Percentiles rank a stretch among this genome's conserved stretches.
phyloP scores from a whole-genome alignment of 2,888 invertebrate genomes.

The Tigriopus californicus region DNA sequence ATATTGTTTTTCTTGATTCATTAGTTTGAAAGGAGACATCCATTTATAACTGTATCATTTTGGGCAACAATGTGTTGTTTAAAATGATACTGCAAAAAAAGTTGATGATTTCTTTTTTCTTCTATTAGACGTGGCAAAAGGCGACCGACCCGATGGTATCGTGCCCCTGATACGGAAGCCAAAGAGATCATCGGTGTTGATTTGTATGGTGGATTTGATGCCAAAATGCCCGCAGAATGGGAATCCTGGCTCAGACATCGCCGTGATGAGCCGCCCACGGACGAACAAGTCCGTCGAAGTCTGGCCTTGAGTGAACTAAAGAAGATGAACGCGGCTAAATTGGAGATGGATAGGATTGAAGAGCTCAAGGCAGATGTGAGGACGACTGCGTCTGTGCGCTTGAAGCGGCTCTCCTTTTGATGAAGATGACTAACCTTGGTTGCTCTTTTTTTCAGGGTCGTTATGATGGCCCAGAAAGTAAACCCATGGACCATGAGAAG shows the following conservation, averaged over 20 bases:
- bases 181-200: background rate
- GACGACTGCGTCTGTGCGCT: no score
- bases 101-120: background rate
- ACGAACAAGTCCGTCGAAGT: constrained; percentile 6
- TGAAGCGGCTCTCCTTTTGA: no score
- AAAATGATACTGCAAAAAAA: background rate
- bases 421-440: no score
- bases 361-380: background rate
- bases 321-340: constrained; percentile 8
- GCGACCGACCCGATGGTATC: background rate
- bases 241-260: constrained; percentile 16
- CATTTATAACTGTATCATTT: no score
- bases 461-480: background rate
- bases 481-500: constrained; percentile 13
- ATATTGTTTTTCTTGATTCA: no score
- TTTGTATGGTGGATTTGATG: constrained; percentile 13
- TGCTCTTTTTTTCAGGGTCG: background rate
- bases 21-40: no score
- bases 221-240: constrained; percentile 16
- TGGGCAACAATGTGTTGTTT: no score
- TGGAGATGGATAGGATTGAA: constrained; percentile 1
- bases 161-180: background rate
- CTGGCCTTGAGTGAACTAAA: background rate
- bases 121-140: background rate
- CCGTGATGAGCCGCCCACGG: constrained; percentile 7